phyloP scores from a whole-genome alignment of 1,140 invertebrate species.

The Drosophila oshimai region DNA sequence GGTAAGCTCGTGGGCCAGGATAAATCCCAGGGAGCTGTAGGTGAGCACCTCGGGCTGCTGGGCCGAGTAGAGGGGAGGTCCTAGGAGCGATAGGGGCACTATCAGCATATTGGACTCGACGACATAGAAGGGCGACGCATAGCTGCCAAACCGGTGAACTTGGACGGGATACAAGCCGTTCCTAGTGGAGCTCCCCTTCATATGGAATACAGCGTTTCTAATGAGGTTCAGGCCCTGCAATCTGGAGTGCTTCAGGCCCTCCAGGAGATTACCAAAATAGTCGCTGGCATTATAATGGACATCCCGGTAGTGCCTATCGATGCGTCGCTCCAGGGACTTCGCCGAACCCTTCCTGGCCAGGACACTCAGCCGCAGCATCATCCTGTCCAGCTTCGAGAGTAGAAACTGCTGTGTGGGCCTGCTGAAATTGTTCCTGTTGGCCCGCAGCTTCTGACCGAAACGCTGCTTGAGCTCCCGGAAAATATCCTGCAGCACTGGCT shows the following conservation, averaged over 20 bases:
- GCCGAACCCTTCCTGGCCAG: constrained; percentile 1
- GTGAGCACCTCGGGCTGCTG: constrained; percentile 12
- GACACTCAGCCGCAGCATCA: constrained; percentile 37
- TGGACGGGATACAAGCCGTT: background rate
- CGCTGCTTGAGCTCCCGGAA: constrained; percentile 36
- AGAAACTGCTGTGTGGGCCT: background rate
- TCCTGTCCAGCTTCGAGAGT: constrained; percentile 27
- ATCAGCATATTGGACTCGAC: constrained; percentile 18
- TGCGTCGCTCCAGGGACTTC: background rate
- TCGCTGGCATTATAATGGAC: constrained; percentile 17
- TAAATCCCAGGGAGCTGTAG: constrained; percentile 48
- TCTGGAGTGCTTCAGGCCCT: background rate
- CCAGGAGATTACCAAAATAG: constrained; percentile 40
- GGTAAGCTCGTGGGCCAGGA: constrained; percentile 50
- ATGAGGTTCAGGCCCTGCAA: no score
- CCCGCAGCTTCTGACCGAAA: constrained; percentile 9
- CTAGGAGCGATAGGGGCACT: constrained; percentile 42
- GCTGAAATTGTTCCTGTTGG: constrained; percentile 34
- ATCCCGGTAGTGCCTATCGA: constrained; percentile 14
- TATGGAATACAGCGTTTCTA: no score
- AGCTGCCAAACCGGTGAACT: constrained; percentile 27
- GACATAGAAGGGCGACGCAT: constrained; percentile 43
- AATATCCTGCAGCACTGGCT: constrained; percentile 10
- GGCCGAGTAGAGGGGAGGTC: constrained; percentile 6
- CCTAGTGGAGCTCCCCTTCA: no score